A percentile compares a stretch with the other conserved stretches of the same genome.
phyloP scores from a whole-genome alignment of 2,113 vertebrate species.

The Dasypus novemcinctus region DNA sequence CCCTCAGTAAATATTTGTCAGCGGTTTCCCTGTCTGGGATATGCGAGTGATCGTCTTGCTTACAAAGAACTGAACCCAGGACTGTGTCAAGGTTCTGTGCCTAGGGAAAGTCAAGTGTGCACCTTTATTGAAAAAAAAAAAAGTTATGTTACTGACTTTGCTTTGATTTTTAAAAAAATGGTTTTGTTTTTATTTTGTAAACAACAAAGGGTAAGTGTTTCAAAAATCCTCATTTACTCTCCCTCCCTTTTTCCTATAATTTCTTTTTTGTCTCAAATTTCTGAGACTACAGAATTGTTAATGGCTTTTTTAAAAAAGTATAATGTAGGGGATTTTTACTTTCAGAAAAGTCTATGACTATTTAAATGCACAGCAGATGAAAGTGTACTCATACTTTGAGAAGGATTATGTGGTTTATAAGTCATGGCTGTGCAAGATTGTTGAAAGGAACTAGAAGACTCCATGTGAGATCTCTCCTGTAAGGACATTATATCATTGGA shows the following conservation, averaged over 20 bases:
- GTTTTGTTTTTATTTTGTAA: background rate
- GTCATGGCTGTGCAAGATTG: background rate
- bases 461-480: background rate
- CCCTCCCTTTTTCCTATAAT: background rate
- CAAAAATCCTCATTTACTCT: background rate
- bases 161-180: background rate
- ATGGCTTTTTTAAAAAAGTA: background rate
- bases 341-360: background rate
- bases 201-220: background rate
- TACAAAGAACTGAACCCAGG: background rate
- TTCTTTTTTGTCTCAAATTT: background rate
- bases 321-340: background rate
- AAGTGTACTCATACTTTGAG: background rate
- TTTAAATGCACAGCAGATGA: background rate
- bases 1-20: background rate
- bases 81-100: background rate
- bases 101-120: background rate
- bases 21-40: background rate
- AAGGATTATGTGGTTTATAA: background rate
- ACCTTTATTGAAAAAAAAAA: background rate
- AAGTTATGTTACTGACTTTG: background rate
- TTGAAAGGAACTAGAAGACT: slow-evolving; percentile 8
- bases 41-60: background rate
- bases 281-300: background rate
- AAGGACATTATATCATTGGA: background rate